Evolutionary conservation across 2,113 vertebrate genomes (phyloP), one percentile per base, ranked within the genome.

Genomic region (Syngnathus scovelli): DNA sequence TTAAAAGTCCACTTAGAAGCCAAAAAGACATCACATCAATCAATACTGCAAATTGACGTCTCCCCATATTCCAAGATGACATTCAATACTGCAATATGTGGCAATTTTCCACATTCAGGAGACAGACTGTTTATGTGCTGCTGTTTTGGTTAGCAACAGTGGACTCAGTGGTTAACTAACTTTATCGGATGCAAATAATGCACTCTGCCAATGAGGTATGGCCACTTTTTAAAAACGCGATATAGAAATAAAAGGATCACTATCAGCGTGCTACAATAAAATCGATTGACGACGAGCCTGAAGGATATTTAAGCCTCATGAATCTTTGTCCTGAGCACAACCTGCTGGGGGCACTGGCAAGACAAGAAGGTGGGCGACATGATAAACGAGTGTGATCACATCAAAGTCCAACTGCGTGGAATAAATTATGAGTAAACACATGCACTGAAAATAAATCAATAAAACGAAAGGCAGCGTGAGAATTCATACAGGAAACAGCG

Each of bases 391-490:
- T 11, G 38, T 7, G 36, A 60, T 18, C 49, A 56, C 65, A n/a
- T 54, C 59, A 2, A 39, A 61, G 38, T 38, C 10, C 16, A 19
- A 18, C 9, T 37, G 56, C 33, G 16, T 16, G 19, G 6, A 80
- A 83, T 75, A 75, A 78, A 83, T 83, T 63, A 77, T 39, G 56
- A 74, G 56, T 48, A 13, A 48, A 19, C 59, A 71, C 62, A 71
- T 64, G 62, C 78, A 85, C 65, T 75, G 68, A 3, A 52, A 52
- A 18, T 6, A 48, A 61, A 58, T 10, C 21, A n/a, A 21, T n/a
- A 23, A 61, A 39, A 19, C 10, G 37, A 1, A 61, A 61, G 38
- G 37, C 59, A 3, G 6, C 11, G 9, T 12, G 37, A 61, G 33
- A 16, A 15, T 37, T 37, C 37, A 6, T 23, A 55, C n/a, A 27